Evolutionary conservation across 2,888 invertebrate genomes (phyloP), one percentile per base, ranked within the genome.

Genomic region (Pseudeuparius sepicola): DNA sequence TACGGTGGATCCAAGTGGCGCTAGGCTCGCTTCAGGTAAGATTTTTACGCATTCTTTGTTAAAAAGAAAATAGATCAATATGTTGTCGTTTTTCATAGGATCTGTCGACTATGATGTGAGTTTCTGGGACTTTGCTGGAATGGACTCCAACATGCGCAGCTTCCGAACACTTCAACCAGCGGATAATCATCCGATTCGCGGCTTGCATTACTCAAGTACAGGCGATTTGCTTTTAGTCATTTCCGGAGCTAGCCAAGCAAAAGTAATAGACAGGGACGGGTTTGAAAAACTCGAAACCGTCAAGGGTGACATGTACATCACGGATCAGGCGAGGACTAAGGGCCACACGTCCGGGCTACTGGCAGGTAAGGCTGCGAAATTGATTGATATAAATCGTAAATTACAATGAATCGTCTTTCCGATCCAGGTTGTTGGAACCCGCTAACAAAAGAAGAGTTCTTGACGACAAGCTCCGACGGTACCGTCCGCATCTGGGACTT

Each of bases 81-180:
- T n/a, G n/a, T n/a, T n/a, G n/a, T n/a, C n/a, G n/a, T n/a, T n/a
- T n/a, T n/a, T 33, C 24, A 31, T 28, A 47, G 98, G 98, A 1
- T 90, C 94, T 0, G 78, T 89, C 14, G 97, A 98, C 60, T 98
- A 94, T 61, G 92, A 94, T 48, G 84, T 98, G 2, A 84, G 85
- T 33, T 87, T 98, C 50, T 98, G 93, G 93, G 98, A 99, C 59
- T 98, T 98, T 67, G 89, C 93, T 42, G 97, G 96, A 3, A 97
- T 98, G 94, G 94, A 97, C 59, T 76, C 86, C 0, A 77, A 84
- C 1, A 73, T 93, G 68, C 77, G 85, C 32, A 87, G 92, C 29
- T 98, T 96, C 59, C 74, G 96, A 13, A 85, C 85, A 0, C 66
- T 94, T n/a, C 84, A 86, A 46, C 96, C 97, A 0, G 93, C 93